Base-by-base conservation (phyloP, 2,888 invertebrate species). In the Tipula unca region DNA sequence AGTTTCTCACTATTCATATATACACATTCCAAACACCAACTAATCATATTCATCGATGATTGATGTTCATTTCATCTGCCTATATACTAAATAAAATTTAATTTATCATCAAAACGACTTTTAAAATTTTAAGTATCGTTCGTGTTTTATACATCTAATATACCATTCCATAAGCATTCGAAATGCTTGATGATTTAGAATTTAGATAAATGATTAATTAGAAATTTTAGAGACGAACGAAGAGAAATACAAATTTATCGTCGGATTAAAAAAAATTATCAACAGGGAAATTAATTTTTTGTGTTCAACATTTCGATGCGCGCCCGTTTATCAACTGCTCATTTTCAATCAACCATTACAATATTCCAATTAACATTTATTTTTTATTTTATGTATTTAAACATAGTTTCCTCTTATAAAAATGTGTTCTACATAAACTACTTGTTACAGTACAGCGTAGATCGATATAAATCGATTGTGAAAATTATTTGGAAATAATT, bases 201-300 rank as follows among this genome's bases (percentile, higher is more conserved):
- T 69, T 69, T 69, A 69, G 69, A 25, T 69, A 69, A 69, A 69
- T 69, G 69, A 69, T 69, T 69, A 69, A 69, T 69, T 69, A 69
- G 69, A 13, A 69, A 69, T 69, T 69, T 69, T 69, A 69, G 25
- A 69, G 69, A 25, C 69, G 25, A 25, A 69, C 69, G 10, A 69
- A 20, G 13, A 69, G 69, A 69, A 10, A 14, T 25, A 69, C n/a
- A 42, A 14, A 48, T 8, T 48, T 48, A 48, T 69, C 69, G 3
- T 69, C 69, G 48, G 48, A 48, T 69, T 69, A 69, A 69, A 1
- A 25, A 20, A 25, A 69, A 69, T 48, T 48, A 48, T 48, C 48
- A 48, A 48, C 48, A 48, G 48, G 48, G 17, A 48, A 48, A 48
- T 48, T 17, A 48, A 48, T 48, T 48, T 48, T 17, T 48, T 48